Evolutionary conservation across 2,888 invertebrate genomes (phyloP), one percentile per base, ranked within the genome.

Genomic region (Eumerus sabulonum): DNA sequence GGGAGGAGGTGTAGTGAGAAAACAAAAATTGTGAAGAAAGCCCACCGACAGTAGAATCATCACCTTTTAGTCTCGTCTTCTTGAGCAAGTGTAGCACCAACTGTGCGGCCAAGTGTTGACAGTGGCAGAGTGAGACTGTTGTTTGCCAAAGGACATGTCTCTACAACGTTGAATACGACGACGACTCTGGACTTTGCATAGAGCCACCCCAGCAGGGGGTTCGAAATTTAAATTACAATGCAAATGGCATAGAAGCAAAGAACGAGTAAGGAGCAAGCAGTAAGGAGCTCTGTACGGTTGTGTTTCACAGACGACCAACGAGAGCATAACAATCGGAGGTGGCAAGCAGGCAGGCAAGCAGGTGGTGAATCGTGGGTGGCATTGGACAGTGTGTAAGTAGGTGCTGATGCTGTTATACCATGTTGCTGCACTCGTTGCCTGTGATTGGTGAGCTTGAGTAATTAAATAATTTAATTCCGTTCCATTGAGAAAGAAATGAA

Each of bases 401-500:
- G 57, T 64, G 66, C 84, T 83, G 76, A n/a, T n/a, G n/a, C n/a
- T 77, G 72, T 64, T 68, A 74, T 82, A 60, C 50, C 27, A 27
- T 81, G 81, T 47, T 48, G 81, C 82, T 73, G 83, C 83, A 4
- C 82, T 82, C 83, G 84, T 82, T 86, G 85, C 83, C 86, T 84
- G 86, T 85, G 86, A 85, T 82, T 84, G 85, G 84, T 85, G 85
- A 86, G 85, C 85, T 86, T 86, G 84, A 86, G 86, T 86, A 86
- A 86, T 86, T 86, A 86, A 86, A 86, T 84, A 84, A 86, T 85
- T 86, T 86, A 74, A 79, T 74, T 79, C 79, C 79, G 68, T 79
- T 74, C 74, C 74, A 79, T 79, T 79, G 79, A 79, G 64, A 76
- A 79, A 79, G 74, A 74, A 79, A 79, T 79, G 79, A 79, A 79